Evolutionary conservation across 2,113 vertebrate genomes (phyloP).

Genomic region (Tachuris rubrigastra): DNA sequence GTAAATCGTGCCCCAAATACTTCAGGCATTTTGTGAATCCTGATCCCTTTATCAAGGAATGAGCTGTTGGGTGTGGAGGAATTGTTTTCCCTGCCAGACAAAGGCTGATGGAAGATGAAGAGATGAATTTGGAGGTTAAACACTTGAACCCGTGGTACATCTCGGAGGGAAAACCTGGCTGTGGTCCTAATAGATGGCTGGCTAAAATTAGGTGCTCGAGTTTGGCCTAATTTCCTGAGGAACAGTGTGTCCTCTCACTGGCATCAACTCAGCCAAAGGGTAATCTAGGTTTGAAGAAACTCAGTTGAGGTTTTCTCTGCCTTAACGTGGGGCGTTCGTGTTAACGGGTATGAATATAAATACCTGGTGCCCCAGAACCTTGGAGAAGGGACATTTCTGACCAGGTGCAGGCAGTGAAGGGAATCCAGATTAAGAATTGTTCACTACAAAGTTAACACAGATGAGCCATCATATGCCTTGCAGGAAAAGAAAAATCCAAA

Average conservation of each 20-base stretch:
- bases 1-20: neutral
- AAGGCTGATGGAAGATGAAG: neutral
- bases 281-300: neutral
- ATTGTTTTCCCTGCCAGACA: neutral
- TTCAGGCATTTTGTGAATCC: neutral
- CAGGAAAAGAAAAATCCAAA: neutral
- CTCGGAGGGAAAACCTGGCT: neutral
- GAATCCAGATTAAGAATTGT: neutral
- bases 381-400: accelerated
- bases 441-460: neutral
- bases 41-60: neutral
- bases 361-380: neutral
- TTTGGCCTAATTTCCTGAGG: slow-evolving; percentile 34
- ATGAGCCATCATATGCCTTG: neutral
- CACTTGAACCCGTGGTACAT: neutral
- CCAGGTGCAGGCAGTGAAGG: neutral
- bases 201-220: slow-evolving; percentile 30
- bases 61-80: neutral
- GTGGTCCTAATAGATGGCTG: neutral
- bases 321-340: neutral
- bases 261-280: neutral
- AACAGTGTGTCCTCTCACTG: neutral
- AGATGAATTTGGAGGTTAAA: neutral
- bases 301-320: neutral
- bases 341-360: neutral